Base-by-base conservation (phyloP, 2,888 invertebrate species). In the Tiliacea aurago region DNA sequence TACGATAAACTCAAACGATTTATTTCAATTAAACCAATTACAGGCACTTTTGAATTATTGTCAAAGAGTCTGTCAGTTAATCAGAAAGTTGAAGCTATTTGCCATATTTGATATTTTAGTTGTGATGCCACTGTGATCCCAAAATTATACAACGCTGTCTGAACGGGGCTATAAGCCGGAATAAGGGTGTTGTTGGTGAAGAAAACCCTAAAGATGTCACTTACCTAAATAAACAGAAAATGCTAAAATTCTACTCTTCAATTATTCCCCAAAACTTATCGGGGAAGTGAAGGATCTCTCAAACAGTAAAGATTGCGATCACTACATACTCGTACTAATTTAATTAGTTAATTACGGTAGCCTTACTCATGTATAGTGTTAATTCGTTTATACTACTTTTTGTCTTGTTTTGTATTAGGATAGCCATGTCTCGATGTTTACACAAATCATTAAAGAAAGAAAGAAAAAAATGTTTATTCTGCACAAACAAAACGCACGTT, bases 331-430 rank as follows among this genome's bases (percentile, higher is more conserved):
- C 41, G 59, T 59, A 71, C n/a, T n/a, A n/a, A n/a, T n/a, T n/a
- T 13, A 45, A 72, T 78, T 75, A 75, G 72, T 45, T 28, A 58
- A 70, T 58, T 45, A 59, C 15, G 18, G 28, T n/a, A 41, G 20
- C 4, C 10, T 49, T 28, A 70, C 28, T 59, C 11, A 47, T 61
- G 13, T 13, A 20, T 28, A 20, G 37, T 61, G 79, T 41, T 61
- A 72, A 61, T 75, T 71, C 58, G 23, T 20, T 41, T 41, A 13
- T 18, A 37, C n/a, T n/a, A 37, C 13, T 45, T 37, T 77, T 70
- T 47, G 28, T 11, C 51, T 53, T 3, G 11, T 20, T 28, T 51
- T 15, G 11, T 33, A 18, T 41, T 47, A n/a, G n/a, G 11, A 79
- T 47, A 4, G 13, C 37, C 11, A 33, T 45, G 15, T n/a, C 9